Percentiles rank a stretch among this genome's conserved stretches.
Conservation (phyloP, 2,797 vertebrate species). For the Mus caroli region DNA sequence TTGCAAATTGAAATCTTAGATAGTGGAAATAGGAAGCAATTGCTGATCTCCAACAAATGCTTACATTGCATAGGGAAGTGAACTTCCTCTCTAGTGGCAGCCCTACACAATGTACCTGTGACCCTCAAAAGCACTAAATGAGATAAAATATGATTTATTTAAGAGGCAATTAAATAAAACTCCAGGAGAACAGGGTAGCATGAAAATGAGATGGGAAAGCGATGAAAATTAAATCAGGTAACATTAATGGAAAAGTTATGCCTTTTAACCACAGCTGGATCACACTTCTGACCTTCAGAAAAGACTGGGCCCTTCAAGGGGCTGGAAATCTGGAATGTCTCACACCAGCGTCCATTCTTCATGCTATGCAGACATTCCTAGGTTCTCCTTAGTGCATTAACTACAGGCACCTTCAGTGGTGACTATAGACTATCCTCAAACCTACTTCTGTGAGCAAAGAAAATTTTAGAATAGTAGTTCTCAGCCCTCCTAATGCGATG, state of each 20-base stretch:
- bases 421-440: not conserved
- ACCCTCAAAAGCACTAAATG: not conserved
- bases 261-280: not conserved
- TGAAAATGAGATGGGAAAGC: not conserved
- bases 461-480: not conserved
- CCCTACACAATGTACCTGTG: not conserved
- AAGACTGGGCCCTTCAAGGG: not conserved
- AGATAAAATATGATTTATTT: conserved; percentile 5
- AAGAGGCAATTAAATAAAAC: not conserved
- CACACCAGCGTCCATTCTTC: not conserved
- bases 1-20: not conserved
- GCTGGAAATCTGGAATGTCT: not conserved
- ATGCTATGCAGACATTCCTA: not conserved
- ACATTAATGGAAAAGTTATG: not conserved
- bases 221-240: not conserved
- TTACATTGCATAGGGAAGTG: not conserved
- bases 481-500: not conserved
- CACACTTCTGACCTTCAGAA: not conserved
- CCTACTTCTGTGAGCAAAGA: not conserved
- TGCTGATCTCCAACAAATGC: not conserved
- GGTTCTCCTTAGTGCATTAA: not conserved
- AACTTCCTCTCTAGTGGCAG: not conserved
- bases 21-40: not conserved
- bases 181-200: not conserved
- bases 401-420: not conserved